Evolutionary conservation across 1,140 invertebrate genomes (phyloP), one percentile per base, ranked within the genome.

Genomic region (Heliconius hewitsoni): DNA sequence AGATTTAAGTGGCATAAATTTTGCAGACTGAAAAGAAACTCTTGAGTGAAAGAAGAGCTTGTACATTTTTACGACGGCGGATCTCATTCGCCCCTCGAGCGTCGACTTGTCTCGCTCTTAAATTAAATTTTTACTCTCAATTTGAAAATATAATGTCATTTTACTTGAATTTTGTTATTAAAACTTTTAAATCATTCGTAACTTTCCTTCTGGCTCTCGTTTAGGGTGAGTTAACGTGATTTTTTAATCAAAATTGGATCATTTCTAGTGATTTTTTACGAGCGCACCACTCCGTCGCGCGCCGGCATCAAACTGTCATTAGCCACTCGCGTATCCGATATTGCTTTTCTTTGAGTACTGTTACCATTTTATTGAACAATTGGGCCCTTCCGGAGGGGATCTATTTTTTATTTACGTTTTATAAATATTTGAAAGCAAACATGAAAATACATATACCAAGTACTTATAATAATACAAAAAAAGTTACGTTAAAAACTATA

Each of bases 131-230:
- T 95, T 93, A 94, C 94, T 95, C 94, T 93, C 93, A 95, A 95
- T 95, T 95, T 95, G 94, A 95, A 95, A 95, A 94, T 95, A 95
- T 95, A 95, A 95, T 95, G 94, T 94, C 93, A 95, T 95, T 93
- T 92, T 89, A 94, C 91, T 95, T 92, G 94, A 89, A 94, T 93
- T 91, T 88, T 90, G 92, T 95, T 95, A 95, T 95, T 95, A 95
- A 95, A 95, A 95, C 89, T 93, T 94, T 93, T 95, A 95, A 95
- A 95, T 95, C 94, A 95, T 95, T 93, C 90, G 88, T 84, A 93
- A 92, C 86, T 92, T 90, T 89, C 84, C 84, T 85, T 89, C 16
- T 84, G 86, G 89, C 86, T 82, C 83, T 82, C 86, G 82, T 83
- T 86, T 81, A 86, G 92, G 91, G 92, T 90, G 91, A 85, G 87